Base-by-base conservation (phyloP, 2,888 invertebrate genomes). In the Vannuccia rotundouncinata region DNA sequence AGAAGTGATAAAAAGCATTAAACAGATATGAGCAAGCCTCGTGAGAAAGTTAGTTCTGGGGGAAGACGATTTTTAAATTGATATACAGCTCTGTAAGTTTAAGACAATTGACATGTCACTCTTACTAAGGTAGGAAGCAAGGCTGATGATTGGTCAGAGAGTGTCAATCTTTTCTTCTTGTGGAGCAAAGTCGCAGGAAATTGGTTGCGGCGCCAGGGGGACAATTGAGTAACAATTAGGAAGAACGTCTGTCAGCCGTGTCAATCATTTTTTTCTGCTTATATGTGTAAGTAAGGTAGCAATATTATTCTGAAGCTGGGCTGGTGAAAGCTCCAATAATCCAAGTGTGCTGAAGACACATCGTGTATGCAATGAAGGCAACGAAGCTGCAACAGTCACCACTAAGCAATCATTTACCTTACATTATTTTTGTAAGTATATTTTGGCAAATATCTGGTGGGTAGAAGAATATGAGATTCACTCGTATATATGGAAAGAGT, bases 71-170 rank as follows among this genome's bases (percentile, higher is more conserved):
- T 5, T 45, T 45, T 45, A 5, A 45, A 5, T 45, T 45, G 17
- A 17, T 17, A 45, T 45, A 45, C 45, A 45, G n/a, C n/a, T n/a
- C n/a, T n/a, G n/a, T 22, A 5, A 66, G 66, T 66, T 27, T 66
- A 22, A 66, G 66, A 66, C 66, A 66, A 66, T 66, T 66, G 66
- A 66, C 66, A 66, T 66, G 66, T 66, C 66, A 66, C 10, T 66
- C 66, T 66, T 66, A 2, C 66, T 5, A 5, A 17, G 22, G 66
- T 5, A 66, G 22, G 66, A 5, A 66, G 66, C 10, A 5, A 66
- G 66, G 22, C 25, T 22, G 5, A 66, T 66, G 66, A 66, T 66
- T 66, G 66, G 66, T 66, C 66, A 66, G 22, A 66, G 25, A 66
- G 66, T 66, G 66, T 66, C 66, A 66, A 66, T 66, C 66, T 66